Evolutionary conservation across 1,140 invertebrate species (phyloP).

Genomic region (Drosophila watanabei): DNA sequence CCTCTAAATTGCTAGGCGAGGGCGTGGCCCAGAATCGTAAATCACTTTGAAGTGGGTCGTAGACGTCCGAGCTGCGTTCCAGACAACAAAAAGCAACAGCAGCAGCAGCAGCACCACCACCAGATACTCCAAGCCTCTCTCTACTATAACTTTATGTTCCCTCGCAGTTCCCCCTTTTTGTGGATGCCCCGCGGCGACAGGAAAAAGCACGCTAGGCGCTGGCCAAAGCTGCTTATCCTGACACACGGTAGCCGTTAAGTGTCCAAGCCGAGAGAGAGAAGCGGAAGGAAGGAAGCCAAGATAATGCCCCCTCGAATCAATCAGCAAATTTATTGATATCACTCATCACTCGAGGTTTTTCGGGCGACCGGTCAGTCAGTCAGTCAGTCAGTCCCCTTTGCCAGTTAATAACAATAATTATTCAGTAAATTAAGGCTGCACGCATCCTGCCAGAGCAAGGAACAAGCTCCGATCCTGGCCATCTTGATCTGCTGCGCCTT

Average conservation of each 20-base stretch:
- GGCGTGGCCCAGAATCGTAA: conserved; percentile 85
- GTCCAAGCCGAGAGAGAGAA: conserved; percentile 51
- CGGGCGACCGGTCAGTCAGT: background rate
- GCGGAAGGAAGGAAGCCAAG: conserved; percentile 30
- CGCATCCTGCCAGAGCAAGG: conserved; percentile 31
- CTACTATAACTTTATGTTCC: background rate
- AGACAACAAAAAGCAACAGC: conserved; percentile 53
- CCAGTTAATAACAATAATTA: conserved; percentile 76
- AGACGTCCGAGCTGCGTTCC: conserved; percentile 79
- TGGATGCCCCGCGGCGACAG: conserved; percentile 68
- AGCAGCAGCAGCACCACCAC: conserved; percentile 26
- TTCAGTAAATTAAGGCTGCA: conserved; percentile 65
- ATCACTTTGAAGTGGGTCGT: conserved; percentile 86
- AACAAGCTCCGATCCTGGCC: background rate
- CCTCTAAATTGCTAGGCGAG: conserved; percentile 82
- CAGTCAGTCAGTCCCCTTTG: background rate
- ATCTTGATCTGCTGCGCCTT: conserved; percentile 27
- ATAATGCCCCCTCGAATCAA: conserved; percentile 56
- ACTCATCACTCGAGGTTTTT: conserved; percentile 28
- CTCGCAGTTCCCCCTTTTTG: background rate
- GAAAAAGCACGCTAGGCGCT: conserved; percentile 77
- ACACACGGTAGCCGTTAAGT: conserved; percentile 73
- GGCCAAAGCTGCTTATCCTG: conserved; percentile 69
- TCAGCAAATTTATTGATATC: conserved; percentile 67
- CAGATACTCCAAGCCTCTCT: conserved; percentile 2